These are phyloP conservation scores for Plotosus lineatus DNA, from an alignment of 2,113 vertebrate species.

Conservation along the genomic window DNA sequence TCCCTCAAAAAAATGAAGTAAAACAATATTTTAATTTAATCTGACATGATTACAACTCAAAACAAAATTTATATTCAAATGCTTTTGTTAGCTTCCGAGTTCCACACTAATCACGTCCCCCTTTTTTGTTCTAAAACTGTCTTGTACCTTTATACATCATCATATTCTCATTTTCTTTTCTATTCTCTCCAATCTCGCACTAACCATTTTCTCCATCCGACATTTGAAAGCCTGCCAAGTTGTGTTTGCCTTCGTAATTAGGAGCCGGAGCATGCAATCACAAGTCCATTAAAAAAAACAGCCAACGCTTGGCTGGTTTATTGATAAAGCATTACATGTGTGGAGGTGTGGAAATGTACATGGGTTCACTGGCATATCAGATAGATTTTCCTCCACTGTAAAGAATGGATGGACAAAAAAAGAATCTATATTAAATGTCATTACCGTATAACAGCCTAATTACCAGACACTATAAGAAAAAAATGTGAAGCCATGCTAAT, in stretches of 20 bases:
- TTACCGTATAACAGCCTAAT: conserved; percentile 65
- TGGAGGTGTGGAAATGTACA: conserved; percentile 70
- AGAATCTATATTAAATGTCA: conserved; percentile 66
- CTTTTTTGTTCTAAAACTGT: conserved; percentile 18
- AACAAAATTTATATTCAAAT: neutral
- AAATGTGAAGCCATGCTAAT: conserved; percentile 56
- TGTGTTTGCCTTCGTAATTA: conserved; percentile 75
- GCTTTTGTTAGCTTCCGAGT: neutral
- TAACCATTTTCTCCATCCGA: conserved; percentile 51
- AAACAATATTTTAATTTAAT: neutral
- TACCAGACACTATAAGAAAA: conserved; percentile 57
- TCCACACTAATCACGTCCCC: neutral
- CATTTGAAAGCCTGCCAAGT: conserved; percentile 66
- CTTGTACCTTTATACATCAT: conserved; percentile 35
- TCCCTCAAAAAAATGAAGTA: too few species aligned
- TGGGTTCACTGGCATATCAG: conserved; percentile 64
- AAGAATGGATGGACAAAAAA: conserved; percentile 31
- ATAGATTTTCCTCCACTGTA: conserved; percentile 54
- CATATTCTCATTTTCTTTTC: conserved; percentile 49
- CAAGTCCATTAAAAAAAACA: conserved; percentile 79
- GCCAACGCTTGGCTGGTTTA: conserved; percentile 75
- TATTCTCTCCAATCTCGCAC: conserved; percentile 48
- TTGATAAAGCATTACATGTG: conserved; percentile 77
- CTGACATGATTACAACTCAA: neutral
- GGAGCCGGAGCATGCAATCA: conserved; percentile 70